Evolutionary conservation across 2,797 vertebrate genomes (phyloP).

Genomic region (Sparidentex hasta): DNA sequence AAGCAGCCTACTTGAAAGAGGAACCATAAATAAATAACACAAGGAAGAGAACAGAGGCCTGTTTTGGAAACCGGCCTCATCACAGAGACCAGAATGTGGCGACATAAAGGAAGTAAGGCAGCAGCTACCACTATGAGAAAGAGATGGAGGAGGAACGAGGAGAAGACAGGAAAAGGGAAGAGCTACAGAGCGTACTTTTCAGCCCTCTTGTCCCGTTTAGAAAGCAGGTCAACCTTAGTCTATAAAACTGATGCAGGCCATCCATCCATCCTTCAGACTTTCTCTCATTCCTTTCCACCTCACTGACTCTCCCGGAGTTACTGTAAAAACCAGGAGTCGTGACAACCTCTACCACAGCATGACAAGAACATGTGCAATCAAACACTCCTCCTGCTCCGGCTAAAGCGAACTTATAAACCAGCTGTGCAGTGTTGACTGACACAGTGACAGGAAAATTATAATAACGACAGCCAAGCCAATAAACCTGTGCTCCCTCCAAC

Average conservation of each 20-base stretch:
- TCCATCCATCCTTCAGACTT: constrained; percentile 44
- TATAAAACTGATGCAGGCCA: constrained; percentile 30
- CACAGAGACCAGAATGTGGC: constrained; percentile 45
- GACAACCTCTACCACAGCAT: constrained; percentile 45
- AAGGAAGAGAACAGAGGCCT: constrained; percentile 18
- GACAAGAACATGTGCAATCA: constrained; percentile 52
- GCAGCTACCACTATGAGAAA: constrained; percentile 18
- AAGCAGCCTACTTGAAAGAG: constrained; percentile 27
- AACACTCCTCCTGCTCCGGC: constrained; percentile 30
- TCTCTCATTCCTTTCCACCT: constrained; percentile 66
- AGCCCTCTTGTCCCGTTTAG: constrained; percentile 9
- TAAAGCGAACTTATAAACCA: constrained; percentile 32
- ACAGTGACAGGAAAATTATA: constrained; percentile 61
- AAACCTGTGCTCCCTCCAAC: constrained; percentile 30
- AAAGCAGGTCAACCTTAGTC: constrained; percentile 49
- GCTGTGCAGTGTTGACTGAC: constrained; percentile 23
- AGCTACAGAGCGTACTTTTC: constrained; percentile 7
- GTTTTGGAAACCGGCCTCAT: constrained; percentile 45
- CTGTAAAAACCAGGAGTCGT: constrained; percentile 47
- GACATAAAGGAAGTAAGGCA: constrained; percentile 61
- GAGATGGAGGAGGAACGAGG: constrained; percentile 31
- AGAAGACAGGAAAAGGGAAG: constrained; percentile 30
- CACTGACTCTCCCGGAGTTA: constrained; percentile 38
- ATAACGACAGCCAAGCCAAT: constrained; percentile 52
- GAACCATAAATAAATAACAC: constrained; percentile 43